Base-by-base conservation (phyloP, 2,797 vertebrate genomes). In the Apogon hyalosoma region DNA sequence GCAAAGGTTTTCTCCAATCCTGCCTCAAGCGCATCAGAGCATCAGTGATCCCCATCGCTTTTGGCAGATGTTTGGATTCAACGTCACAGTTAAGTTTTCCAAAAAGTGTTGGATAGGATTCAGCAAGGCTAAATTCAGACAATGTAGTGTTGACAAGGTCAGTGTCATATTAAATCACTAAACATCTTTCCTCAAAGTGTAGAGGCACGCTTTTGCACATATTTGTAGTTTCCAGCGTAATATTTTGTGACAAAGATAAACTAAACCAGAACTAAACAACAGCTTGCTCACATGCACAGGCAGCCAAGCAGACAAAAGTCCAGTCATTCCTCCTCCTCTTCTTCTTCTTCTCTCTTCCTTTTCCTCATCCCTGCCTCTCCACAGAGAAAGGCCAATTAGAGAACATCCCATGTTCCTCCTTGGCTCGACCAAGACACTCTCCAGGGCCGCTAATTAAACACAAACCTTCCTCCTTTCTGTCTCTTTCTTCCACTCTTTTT, bases 381-480 rank as follows among this genome's bases (percentile, higher is more conserved):
- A 39, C 85, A 81, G 79, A 85, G 77, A 82, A 61, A 83, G 85
- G 83, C 92, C 92, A 93, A 94, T 94, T 94, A 94, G 85, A 90
- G 85, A 88, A 83, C 82, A 92, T 92, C 90, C 85, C 81, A 59
- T 87, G 75, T 88, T 92, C 80, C 79, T 87, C 79, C 80, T 85
- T 73, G 84, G 82, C 86, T 92, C 86, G 73, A 86, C 80, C 87
- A 83, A 88, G 86, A 81, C 70, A 21, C 82, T 92, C 91, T 93
- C 90, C 78, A 90, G 92, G 90, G 89, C 73, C 47, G 42, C 89
- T 92, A 93, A 92, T 92, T 92, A 93, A 93, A 90, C 89, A 87
- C 80, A 79, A 88, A 54, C 75, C 79, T 78, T 90, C 82, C 79
- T 57, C 49, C 53, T 80, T 63, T 82, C 79, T 50, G 12, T 86